Base-by-base conservation (phyloP, 2,113 vertebrate genomes). In the Brachyhypopomus occidentalis region DNA sequence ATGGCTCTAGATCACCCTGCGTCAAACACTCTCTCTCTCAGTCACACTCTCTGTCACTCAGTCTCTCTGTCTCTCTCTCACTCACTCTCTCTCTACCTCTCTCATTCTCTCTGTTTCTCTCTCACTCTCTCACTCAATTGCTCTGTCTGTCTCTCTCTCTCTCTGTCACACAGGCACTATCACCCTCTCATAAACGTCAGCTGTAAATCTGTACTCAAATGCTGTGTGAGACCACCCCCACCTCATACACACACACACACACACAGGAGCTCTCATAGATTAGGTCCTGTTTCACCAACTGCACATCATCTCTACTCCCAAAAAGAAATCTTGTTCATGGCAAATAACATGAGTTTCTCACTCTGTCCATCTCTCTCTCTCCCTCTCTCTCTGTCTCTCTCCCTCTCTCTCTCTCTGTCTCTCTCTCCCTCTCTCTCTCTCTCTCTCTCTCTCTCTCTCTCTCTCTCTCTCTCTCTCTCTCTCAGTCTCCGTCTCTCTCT, bases 141-240 rank as follows among this genome's bases (percentile, higher is more conserved):
- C 30, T 30, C 30, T 30, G 2, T 30, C 30, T 30, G 2, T 30
- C 30, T 30, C 30, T 30, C 30, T 30, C 30, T 30, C 2, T 30
- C 30, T 30, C 2, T 30, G 56, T 72, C 82, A 23, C 75, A 77
- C 85, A 72, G 86, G 86, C 84, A 72, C 86, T 87, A 85, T 58
- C 78, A 62, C 64, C 14, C 80, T 70, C 85, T 92, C 91, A 84
- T 92, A 93, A 93, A 94, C 91, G 90, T 92, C 92, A 91, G 86
- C 89, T 87, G 89, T 93, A 92, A 94, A 93, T 94, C 91, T 91
- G 89, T 78, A 84, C 88, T 90, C 88, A 89, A 93, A 88, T 88
- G 88, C 87, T 86, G 87, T 91, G 86, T 74, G 86, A 20, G n/a
- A 14, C 38, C 30, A 30, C 30, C 30, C 88, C 85, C 90, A 87